Base-by-base conservation (phyloP, 2,113 vertebrate genomes). In the Barnardius zonarius region DNA sequence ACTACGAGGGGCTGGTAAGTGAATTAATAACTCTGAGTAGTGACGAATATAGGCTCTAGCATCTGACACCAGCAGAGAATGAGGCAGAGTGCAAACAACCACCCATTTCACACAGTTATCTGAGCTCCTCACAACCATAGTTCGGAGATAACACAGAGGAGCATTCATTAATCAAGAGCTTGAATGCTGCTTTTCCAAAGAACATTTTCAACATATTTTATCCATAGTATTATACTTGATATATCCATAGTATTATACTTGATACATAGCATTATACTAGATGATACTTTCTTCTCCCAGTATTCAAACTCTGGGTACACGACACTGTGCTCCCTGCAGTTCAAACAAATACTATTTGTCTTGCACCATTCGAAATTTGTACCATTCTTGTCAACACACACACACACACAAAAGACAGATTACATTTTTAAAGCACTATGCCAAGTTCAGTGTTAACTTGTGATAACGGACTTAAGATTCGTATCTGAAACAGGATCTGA, bases 21-120 rank as follows among this genome's bases (percentile, higher is more conserved):
- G 63, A 76, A 73, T 41, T 59, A 54, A 3, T 69, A 76, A 54
- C 44, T 52, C 59, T 27, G 67, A 95, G 19, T 6, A 41, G 52
- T 48, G 52, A 46, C 8, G 9, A 91, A 43, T 0, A 0, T 11
- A 27, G 39, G 51, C 33, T 62, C 78, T 37, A 27, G 52, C 30
- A 91, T 64, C 13, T 6, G 8, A 18, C 30, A 62, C 25, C 70
- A 83, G 18, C 8, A 7, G 37, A 46, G 67, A 80, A 79, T 2
- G 10, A 70, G 27, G 41, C 24, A 41, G 39, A 68, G 25, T 16
- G 44, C n/a, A 63, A 25, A 46, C 39, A 93, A 23, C 6, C 27
- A 23, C 13, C 13, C 44, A 43, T 15, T n/a, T 55, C 61, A 43
- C n/a, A 28, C 4, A 54, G 37, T n/a, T 67, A 59, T 10, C 57